Base-by-base conservation (phyloP, 2,113 vertebrate species). In the Ceuthmochares aereus region DNA sequence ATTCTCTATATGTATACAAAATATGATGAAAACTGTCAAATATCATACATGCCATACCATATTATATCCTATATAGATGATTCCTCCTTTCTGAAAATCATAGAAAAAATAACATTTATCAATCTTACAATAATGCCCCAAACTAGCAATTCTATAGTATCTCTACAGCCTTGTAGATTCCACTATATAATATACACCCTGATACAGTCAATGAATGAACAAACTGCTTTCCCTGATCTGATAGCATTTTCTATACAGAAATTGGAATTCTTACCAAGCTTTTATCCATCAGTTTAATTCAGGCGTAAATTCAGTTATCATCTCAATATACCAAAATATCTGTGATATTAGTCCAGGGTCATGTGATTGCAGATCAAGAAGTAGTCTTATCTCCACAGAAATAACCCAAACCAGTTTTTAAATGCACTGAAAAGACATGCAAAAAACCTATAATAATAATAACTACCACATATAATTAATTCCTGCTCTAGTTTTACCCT, bases 251-350 rank as follows among this genome's bases (percentile, higher is more conserved):
- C 84, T 87, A 66, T 37, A 74, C n/a, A 77, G 37, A 63, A 27
- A 51, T 26, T 60, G n/a, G n/a, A 88, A 95, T 70, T 85, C 40
- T 89, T 96, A 96, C 78, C 56, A 64, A 79, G 29, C 27, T 91
- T 90, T 95, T 93, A 92, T 69, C 25, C 89, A 81, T 34, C 78
- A 64, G 14, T 83, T 95, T 81, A 87, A 86, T 84, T 97, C 45
- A 90, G 89, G 73, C 62, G 95, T 70, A 94, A 96, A 95, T 85
- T 70, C 83, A 91, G 82, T 40, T 96, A 86, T 85, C 7, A 0
- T 37, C 73, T 80, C 62, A 52, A n/a, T n/a, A n/a, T 92, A 36
- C 54, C 86, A 90, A 94, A 95, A 86, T 96, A 89, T 34, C n/a
- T 86, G 67, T 58, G 86, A 83, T 67, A 95, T 56, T 78, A 90